phyloP scores from a whole-genome alignment of 2,888 invertebrate species.

The Phlogophora meticulosa region DNA sequence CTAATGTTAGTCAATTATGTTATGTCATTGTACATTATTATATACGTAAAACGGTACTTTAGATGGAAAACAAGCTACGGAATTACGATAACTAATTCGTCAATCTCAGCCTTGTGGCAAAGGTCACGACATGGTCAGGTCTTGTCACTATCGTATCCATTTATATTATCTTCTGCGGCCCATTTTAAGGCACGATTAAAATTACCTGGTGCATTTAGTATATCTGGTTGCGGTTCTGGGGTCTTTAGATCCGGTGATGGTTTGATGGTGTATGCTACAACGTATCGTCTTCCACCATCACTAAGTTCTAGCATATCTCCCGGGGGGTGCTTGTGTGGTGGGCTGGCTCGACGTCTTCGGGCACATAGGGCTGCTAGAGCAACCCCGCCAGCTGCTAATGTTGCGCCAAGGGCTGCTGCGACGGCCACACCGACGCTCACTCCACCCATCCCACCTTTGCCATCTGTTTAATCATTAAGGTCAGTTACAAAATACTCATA shows the following conservation, averaged over 20 bases:
- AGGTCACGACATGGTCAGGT: no score
- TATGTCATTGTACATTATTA: not conserved
- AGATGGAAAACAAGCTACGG: not conserved
- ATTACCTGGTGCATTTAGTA: slow-evolving; percentile 94
- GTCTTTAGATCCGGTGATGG: slow-evolving; percentile 91
- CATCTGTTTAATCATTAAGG: slow-evolving; percentile 87
- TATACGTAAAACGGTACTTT: not conserved
- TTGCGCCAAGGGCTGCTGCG: slow-evolving; percentile 82
- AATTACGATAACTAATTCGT: no score
- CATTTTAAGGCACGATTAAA: not conserved
- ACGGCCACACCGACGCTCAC: slow-evolving; percentile 93
- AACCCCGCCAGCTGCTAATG: slow-evolving; percentile 81
- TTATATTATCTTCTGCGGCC: not conserved
- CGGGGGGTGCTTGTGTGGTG: slow-evolving; percentile 86
- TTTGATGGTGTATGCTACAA: slow-evolving; percentile 96
- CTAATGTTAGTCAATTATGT: not conserved
- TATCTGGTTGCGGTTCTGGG: slow-evolving; percentile 94
- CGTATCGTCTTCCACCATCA: slow-evolving; percentile 95
- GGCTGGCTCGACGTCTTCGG: slow-evolving; percentile 79
- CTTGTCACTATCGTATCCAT: no score
- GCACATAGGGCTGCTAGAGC: slow-evolving; percentile 82
- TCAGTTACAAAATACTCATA: not conserved
- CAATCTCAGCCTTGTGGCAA: no score
- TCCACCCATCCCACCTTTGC: slow-evolving; percentile 93
- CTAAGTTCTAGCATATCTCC: slow-evolving; percentile 92